A percentile compares a stretch with the other conserved stretches of the same genome.
Evolutionary conservation across 2,113 vertebrate genomes (phyloP).

Genomic region (Canis aureus): DNA sequence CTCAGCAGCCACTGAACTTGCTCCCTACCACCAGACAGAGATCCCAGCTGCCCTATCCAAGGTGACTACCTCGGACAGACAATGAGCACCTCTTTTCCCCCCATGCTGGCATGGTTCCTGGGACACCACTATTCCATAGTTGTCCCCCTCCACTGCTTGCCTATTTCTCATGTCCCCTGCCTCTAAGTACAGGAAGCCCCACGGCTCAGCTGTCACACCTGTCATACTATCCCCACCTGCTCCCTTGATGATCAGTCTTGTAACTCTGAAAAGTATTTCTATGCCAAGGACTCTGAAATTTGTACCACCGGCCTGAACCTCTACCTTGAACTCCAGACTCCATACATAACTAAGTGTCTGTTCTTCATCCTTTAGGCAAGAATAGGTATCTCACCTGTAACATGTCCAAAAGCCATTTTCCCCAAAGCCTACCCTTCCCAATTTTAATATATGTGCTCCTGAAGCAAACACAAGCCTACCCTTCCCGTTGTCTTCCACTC

Average conservation of each 20-base stretch:
- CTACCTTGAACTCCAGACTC: background rate
- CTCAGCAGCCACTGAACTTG: background rate
- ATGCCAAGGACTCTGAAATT: background rate
- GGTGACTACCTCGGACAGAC: background rate
- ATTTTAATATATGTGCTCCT: too few relatives aligned
- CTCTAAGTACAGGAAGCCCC: background rate
- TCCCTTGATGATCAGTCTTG: background rate
- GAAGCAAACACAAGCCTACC: background rate
- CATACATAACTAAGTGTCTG: background rate
- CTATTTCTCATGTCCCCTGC: background rate
- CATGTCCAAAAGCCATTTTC: background rate
- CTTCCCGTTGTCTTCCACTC: background rate
- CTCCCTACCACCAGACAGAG: background rate
- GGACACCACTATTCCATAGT: rapidly evolving
- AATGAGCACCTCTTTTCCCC: too few relatives aligned
- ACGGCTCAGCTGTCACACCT: background rate
- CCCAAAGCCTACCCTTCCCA: background rate
- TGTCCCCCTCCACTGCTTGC: background rate
- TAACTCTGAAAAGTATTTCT: background rate
- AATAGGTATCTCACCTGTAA: background rate
- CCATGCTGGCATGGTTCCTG: rapidly evolving
- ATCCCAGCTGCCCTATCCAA: background rate
- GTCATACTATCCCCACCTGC: background rate
- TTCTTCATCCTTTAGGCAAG: background rate
- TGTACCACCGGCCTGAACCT: background rate